Evolutionary conservation across 2,888 invertebrate species (phyloP).

Genomic region (Acanthococcus lagerstroemiae): DNA sequence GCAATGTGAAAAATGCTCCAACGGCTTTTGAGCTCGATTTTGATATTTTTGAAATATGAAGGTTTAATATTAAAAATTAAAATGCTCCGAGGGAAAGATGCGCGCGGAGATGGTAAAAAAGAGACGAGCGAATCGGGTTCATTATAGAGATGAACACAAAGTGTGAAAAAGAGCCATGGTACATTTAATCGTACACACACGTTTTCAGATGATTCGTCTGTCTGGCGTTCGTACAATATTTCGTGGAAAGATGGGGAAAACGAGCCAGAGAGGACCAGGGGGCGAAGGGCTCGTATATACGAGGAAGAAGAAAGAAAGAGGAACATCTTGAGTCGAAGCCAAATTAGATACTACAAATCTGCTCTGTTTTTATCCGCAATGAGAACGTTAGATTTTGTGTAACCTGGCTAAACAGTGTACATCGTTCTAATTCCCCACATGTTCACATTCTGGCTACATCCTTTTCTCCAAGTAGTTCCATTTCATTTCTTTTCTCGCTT

Average conservation of each 20-base stretch:
- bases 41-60: no score
- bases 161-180: conserved; percentile 7
- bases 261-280: background rate
- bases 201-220: conserved; percentile 3
- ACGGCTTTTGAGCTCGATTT: no score
- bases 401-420: conserved; percentile 1
- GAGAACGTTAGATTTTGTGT: conserved; percentile 20
- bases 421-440: conserved; percentile 19
- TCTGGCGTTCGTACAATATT: conserved; percentile 26
- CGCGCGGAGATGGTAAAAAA: no score
- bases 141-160: no score
- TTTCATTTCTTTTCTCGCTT: background rate
- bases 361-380: conserved; percentile 21
- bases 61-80: no score
- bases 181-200: conserved; percentile 17
- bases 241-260: background rate
- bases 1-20: no score
- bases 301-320: conserved; percentile 1
- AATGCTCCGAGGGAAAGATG: no score
- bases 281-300: background rate
- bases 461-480: conserved; percentile 1
- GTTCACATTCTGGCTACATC: no score
- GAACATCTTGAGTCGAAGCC: conserved; percentile 22
- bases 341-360: conserved; percentile 28
- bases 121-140: no score